A percentile compares a stretch with the other conserved stretches of the same genome.
These are phyloP conservation scores for Hydrozoanthus tunicans DNA, from an alignment of 64 coral and sea anemone species.

Conservation along the genomic window DNA sequence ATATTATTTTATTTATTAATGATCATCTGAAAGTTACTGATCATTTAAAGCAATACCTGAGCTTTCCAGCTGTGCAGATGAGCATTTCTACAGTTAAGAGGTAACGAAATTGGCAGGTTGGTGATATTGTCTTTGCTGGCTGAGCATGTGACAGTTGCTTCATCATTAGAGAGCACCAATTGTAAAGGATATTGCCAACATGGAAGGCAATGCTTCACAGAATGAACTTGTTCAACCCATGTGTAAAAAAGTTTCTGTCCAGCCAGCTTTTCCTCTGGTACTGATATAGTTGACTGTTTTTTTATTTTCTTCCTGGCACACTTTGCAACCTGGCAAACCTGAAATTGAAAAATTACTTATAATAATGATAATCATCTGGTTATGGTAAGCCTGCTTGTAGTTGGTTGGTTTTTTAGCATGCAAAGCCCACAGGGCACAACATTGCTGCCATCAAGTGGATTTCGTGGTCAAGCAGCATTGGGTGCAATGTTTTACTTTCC, in stretches of 20 bases:
- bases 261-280: not conserved
- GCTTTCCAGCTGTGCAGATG: conserved; percentile 39
- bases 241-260: conserved; percentile 44
- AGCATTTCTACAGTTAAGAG: not conserved
- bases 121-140: not conserved
- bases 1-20: no score
- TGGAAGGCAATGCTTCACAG: conserved; percentile 34
- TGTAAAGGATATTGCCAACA: conserved; percentile 70
- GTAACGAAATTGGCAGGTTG: not conserved
- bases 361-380: not conserved
- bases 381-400: no score
- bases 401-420: no score
- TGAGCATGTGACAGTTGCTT: not conserved
- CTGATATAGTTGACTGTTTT: not conserved
- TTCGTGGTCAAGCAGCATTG: no score
- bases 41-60: not conserved
- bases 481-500: no score
- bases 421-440: not conserved
- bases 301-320: conserved; percentile 29
- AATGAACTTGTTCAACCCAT: conserved; percentile 57
- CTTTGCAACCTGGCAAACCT: not conserved
- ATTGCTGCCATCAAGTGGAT: not conserved
- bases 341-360: not conserved
- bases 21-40: not conserved
- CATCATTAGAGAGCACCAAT: conserved; percentile 7